Evolutionary conservation across 2,888 invertebrate genomes (phyloP).

Genomic region (Callyntrura sp.): DNA sequence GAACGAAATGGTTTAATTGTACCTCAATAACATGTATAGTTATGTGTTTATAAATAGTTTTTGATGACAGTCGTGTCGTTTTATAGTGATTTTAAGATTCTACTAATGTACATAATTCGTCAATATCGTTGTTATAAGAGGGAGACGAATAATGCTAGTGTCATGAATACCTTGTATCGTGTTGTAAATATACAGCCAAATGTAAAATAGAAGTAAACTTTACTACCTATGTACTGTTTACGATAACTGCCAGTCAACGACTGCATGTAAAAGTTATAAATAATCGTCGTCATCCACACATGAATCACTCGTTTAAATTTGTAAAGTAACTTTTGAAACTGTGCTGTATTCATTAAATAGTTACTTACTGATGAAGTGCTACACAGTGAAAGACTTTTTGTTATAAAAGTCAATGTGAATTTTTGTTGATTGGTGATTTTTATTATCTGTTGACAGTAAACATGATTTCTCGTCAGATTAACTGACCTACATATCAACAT

Average conservation of each 20-base stretch:
- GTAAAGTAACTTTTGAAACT: conserved; percentile 19
- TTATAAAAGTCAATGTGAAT: conserved; percentile 53
- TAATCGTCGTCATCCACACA: conserved; percentile 14
- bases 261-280: conserved; percentile 15
- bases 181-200: conserved; percentile 33
- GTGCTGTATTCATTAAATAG: conserved; percentile 54
- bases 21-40: conserved; percentile 23
- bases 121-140: neutral
- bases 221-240: neutral
- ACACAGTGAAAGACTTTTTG: conserved; percentile 25
- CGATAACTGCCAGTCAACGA: neutral
- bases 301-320: conserved; percentile 22
- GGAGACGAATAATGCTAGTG: neutral
- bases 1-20: conserved; percentile 29
- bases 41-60: conserved; percentile 32
- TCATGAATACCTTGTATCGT: conserved; percentile 21
- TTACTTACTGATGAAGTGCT: conserved; percentile 46
- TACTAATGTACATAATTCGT: conserved; percentile 9
- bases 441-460: conserved; percentile 70
- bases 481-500: conserved; percentile 58
- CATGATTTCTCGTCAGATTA: conserved; percentile 65
- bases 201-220: neutral
- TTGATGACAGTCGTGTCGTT: conserved; percentile 37
- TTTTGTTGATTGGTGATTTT: conserved; percentile 51
- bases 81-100: conserved; percentile 32